A percentile compares a stretch with the other conserved stretches of the same genome.
phyloP scores from a whole-genome alignment of 2,113 vertebrate genomes.

The Lipotes vexillifer region DNA sequence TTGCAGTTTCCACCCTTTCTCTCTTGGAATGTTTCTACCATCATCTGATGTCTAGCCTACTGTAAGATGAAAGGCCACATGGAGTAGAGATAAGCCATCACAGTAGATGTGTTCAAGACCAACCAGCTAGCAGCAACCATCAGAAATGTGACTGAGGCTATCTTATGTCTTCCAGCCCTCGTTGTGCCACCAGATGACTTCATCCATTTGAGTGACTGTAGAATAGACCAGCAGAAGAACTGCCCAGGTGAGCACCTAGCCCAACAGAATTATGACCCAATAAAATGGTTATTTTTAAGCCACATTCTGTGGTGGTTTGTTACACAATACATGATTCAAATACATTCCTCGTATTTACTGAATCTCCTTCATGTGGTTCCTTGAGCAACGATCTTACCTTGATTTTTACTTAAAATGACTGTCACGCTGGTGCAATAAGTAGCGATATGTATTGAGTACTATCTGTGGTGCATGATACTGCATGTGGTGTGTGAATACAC shows the following conservation, averaged over 20 bases:
- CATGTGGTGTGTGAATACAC: background rate
- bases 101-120: background rate
- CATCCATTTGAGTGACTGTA: background rate
- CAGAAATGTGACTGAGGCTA: background rate
- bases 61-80: background rate
- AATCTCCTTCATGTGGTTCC: background rate
- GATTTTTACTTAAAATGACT: conserved; percentile 2
- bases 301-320: background rate
- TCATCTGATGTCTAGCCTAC: background rate
- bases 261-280: background rate
- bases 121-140: background rate
- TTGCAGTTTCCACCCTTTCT: background rate
- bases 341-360: background rate
- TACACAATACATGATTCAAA: background rate
- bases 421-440: background rate
- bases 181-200: background rate
- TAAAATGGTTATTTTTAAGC: background rate
- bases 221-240: background rate
- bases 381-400: background rate
- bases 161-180: background rate
- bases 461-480: too few relatives aligned
- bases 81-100: background rate
- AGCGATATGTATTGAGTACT: background rate
- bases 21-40: background rate
- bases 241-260: background rate